A percentile compares a stretch with the other conserved stretches of the same genome.
Evolutionary conservation across 2,113 vertebrate genomes (phyloP).

Genomic region (Muntiacus reevesi): DNA sequence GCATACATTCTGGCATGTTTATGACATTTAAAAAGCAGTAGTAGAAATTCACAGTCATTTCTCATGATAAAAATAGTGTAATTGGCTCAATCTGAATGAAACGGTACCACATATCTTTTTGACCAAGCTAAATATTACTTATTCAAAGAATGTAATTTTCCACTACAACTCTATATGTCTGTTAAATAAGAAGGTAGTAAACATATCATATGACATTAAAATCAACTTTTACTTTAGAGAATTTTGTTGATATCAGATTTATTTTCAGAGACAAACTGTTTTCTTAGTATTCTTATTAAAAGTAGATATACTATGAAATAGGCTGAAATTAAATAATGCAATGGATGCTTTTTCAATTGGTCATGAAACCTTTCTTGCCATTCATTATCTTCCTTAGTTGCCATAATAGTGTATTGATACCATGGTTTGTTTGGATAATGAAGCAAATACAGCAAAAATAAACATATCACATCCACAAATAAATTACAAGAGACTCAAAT

Average conservation of each 20-base stretch:
- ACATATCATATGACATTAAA: background rate
- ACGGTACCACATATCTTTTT: background rate
- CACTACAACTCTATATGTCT: background rate
- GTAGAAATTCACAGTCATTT: background rate
- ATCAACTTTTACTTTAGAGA: background rate
- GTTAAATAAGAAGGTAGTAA: background rate
- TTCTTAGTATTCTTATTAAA: background rate
- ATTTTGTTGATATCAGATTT: background rate
- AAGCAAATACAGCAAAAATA: background rate
- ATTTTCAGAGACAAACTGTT: background rate
- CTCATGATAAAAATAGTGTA: background rate
- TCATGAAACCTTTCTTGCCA: background rate
- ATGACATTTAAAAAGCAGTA: background rate
- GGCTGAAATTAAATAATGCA: background rate
- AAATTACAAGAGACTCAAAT: background rate
- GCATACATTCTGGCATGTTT: background rate
- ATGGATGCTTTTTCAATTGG: background rate
- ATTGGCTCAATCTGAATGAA: background rate
- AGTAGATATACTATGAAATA: background rate
- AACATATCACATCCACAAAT: background rate
- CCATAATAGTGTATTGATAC: background rate
- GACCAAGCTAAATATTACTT: background rate
- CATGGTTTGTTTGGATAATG: accelerated
- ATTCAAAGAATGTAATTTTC: background rate
- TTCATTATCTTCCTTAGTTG: background rate